phyloP scores from a whole-genome alignment of 2,797 vertebrate species.

The Myotis findleyi region DNA sequence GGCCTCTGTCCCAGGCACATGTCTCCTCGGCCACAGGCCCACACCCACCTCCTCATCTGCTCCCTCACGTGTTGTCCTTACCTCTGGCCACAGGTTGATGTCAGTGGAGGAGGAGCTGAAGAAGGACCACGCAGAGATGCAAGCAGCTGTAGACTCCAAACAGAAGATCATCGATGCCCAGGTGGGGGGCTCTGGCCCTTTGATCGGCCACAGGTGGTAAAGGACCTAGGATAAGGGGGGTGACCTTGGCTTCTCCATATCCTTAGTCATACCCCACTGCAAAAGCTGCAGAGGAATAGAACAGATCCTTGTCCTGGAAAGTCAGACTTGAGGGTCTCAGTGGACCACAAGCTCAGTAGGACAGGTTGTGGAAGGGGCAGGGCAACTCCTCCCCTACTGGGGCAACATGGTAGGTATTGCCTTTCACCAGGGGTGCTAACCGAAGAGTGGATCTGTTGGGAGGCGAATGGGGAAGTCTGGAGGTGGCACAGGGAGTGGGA shows the following conservation, averaged over 20 bases:
- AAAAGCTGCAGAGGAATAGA: neutral
- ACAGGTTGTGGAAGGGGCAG: neutral
- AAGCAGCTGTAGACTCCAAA: slow-evolving; percentile 97
- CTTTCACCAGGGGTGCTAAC: neutral
- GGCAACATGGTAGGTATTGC: neutral
- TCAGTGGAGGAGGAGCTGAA: slow-evolving; percentile 98
- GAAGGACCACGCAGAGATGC: slow-evolving; percentile 99
- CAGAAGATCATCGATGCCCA: slow-evolving; percentile 99
- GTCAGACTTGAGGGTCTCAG: neutral
- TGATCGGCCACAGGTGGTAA: neutral
- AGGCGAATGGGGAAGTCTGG: neutral
- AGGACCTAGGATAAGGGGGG: neutral
- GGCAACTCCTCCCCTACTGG: neutral
- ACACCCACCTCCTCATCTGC: neutral
- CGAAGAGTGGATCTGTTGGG: neutral
- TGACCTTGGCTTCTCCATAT: neutral
- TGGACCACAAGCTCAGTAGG: neutral
- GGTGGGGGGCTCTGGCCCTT: slow-evolving; percentile 86
- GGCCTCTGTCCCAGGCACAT: neutral
- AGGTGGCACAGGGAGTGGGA: neutral
- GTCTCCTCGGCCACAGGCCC: no score
- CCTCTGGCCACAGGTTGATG: slow-evolving; percentile 92
- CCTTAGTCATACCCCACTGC: neutral
- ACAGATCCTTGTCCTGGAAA: neutral
- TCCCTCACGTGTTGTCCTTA: neutral